Base-by-base conservation (phyloP, 2,797 vertebrate species). In the Gadopsis marmoratus region DNA sequence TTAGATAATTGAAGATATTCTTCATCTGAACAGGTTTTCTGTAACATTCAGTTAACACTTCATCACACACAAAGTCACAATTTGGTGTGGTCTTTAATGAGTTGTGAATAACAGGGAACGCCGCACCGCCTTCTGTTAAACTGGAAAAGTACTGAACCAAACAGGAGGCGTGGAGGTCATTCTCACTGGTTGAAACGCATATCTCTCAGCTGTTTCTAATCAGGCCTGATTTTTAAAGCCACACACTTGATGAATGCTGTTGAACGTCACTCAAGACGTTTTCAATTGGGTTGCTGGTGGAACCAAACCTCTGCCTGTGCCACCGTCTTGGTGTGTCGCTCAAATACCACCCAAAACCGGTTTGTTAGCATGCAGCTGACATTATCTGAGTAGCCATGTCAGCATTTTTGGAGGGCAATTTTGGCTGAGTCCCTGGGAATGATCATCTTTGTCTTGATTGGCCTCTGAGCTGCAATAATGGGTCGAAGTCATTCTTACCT, bases 361-460 rank as follows among this genome's bases (percentile, higher is more conserved):
- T 60, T 63, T 56, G 43, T 47, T 29, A 16, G 60, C 10, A 2
- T 69, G 58, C 48, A 23, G 19, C 4, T 45, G 21, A 62, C 6
- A 7, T 53, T 23, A 8, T 31, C 45, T 14, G 21, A 37, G 51
- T 5, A 71, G 45, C 21, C 21, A 94, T 95, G 84, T 68, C 93
- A 26, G 96, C 97, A 90, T 93, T 96, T 97, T 71, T 97, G 96
- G 96, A 94, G 94, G 85, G 95, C 95, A 0, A 93, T 96, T 78
- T 89, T 96, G 78, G 96, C 95, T 0, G 96, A 97, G 85, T 94
- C 94, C 45, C 80, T 97, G 23, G 96, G 96, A 76, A 96, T 95
- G 96, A 96, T 74, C 54, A 86, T 97, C 72, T 97, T 97, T 26
- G 87, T 97, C 73, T 96, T 96, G 73, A 94, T 95, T 55, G 95